Conservation (phyloP, 2,888 invertebrate species). For the Argyra leucocephala region DNA sequence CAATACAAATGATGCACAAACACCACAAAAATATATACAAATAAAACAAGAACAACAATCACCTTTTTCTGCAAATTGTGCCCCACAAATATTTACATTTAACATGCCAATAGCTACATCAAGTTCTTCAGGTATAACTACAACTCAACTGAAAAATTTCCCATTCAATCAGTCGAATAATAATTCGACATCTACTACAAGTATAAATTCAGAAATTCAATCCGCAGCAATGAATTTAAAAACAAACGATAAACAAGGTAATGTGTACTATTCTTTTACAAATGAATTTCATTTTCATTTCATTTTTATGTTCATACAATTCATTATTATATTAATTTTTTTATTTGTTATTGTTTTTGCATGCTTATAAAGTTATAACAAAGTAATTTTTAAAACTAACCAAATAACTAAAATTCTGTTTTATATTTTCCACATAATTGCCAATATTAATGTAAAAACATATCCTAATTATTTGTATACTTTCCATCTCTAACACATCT, state of each 20-base stretch:
- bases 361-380: background rate
- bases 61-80: conserved; percentile 33
- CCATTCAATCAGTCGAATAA: conserved; percentile 18
- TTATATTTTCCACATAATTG: background rate
- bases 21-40: conserved; percentile 28
- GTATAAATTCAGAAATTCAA: conserved; percentile 16
- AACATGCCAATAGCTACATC: conserved; percentile 35
- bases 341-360: background rate
- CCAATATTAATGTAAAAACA: background rate
- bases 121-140: conserved; percentile 18
- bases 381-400: too few species aligned
- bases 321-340: background rate
- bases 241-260: conserved; percentile 17
- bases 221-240: conserved; percentile 23
- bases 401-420: background rate
- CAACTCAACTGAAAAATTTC: conserved; percentile 18
- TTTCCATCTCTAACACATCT: background rate
- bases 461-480: conserved; percentile 1
- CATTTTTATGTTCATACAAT: background rate
- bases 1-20: conserved; percentile 23
- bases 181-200: conserved; percentile 15
- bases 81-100: conserved; percentile 36
- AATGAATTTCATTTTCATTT: background rate
- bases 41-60: conserved; percentile 42
- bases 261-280: background rate